Evolutionary conservation across 2,888 invertebrate genomes (phyloP).

Genomic region (Stegana nigrithorax): DNA sequence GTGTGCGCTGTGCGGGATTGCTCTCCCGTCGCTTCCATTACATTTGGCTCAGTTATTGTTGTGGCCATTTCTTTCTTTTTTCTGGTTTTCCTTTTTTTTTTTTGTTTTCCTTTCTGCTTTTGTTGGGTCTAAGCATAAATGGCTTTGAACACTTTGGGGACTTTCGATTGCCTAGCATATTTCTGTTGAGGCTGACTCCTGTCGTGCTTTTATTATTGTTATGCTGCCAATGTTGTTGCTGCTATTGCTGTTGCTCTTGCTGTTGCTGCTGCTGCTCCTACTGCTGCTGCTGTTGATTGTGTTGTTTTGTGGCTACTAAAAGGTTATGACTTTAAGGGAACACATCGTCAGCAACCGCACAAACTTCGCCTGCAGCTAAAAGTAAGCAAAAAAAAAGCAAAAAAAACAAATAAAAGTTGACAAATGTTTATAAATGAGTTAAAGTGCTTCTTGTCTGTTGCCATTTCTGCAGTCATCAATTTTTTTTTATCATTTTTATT

Average conservation of each 20-base stretch:
- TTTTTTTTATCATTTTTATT: background rate
- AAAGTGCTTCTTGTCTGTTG: background rate
- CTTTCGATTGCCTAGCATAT: background rate
- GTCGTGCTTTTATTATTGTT: too few species aligned
- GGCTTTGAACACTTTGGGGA: constrained; percentile 15
- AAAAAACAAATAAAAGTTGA: too few species aligned
- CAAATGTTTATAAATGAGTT: background rate
- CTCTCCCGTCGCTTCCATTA: too few species aligned
- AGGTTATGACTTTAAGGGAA: background rate
- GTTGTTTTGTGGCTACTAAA: background rate
- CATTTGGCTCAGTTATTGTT: background rate
- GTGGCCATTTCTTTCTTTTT: background rate
- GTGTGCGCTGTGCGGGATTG: background rate
- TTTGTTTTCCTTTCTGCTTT: background rate
- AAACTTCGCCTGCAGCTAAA: too few species aligned
- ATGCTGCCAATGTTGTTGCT: constrained; percentile 15
- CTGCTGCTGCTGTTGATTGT: constrained; percentile 4
- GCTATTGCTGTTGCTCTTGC: background rate
- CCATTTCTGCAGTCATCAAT: too few species aligned
- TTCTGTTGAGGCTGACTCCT: background rate
- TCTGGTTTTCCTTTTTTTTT: background rate
- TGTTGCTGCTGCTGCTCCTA: background rate
- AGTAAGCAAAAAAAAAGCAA: too few species aligned
- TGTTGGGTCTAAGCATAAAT: background rate
- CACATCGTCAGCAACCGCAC: background rate